These are phyloP conservation scores for Apodemia mormo DNA, from an alignment of 2,888 invertebrate genomes.

Conservation along the genomic window DNA sequence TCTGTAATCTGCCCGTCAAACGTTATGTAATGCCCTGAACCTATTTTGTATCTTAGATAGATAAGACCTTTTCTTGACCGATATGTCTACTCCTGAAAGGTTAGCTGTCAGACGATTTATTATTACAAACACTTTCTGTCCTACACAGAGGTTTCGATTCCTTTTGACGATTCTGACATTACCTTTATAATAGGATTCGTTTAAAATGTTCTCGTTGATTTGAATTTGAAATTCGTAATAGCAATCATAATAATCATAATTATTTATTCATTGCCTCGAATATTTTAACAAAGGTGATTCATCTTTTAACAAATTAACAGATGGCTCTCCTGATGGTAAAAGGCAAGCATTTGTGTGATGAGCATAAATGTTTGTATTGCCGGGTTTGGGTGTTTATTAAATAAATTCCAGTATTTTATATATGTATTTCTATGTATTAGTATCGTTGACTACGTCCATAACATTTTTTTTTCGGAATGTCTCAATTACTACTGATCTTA, in stretches of 20 bases:
- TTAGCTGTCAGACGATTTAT: slow-evolving; percentile 2
- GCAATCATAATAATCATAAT: not conserved
- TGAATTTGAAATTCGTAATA: not conserved
- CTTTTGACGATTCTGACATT: slow-evolving; percentile 6
- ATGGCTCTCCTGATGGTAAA: too few relatives aligned
- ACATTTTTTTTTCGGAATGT: too few relatives aligned
- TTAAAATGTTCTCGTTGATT: not conserved
- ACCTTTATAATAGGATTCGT: not conserved
- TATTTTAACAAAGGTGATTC: too few relatives aligned
- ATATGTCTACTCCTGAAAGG: not conserved
- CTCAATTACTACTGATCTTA: too few relatives aligned
- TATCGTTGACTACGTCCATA: too few relatives aligned
- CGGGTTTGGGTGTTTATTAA: too few relatives aligned
- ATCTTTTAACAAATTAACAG: too few relatives aligned
- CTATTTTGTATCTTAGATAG: not conserved
- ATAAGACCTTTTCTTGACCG: not conserved
- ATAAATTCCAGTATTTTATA: too few relatives aligned
- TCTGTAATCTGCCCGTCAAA: not conserved
- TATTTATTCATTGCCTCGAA: too few relatives aligned
- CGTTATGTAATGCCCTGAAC: not conserved
- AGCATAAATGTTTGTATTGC: too few relatives aligned
- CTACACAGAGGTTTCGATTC: not conserved
- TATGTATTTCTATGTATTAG: too few relatives aligned
- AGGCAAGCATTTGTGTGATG: too few relatives aligned
- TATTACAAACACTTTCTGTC: not conserved